Percentiles rank a stretch among this genome's conserved stretches.
Evolutionary conservation across 2,888 invertebrate species (phyloP).

Genomic region (Bugula neritina): DNA sequence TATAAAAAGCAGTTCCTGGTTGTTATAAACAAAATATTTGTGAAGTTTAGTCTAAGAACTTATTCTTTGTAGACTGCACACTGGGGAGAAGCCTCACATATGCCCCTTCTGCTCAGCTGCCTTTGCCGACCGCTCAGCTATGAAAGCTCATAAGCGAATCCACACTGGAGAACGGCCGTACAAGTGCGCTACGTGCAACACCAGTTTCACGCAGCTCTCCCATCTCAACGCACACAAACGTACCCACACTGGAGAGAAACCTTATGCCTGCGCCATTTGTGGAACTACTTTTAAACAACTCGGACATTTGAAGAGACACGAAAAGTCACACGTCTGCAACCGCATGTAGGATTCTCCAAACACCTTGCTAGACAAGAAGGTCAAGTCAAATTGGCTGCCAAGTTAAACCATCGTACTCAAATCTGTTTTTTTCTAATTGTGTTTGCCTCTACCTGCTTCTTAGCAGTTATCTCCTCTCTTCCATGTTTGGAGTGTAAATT

Average conservation of each 20-base stretch:
- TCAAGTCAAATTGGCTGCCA: too few species aligned
- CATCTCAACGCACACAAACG: slow-evolving; percentile 44
- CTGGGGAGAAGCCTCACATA: slow-evolving; percentile 43
- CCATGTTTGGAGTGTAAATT: too few species aligned
- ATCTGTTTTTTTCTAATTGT: too few species aligned
- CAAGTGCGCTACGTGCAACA: slow-evolving; percentile 38
- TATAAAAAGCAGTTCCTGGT: too few species aligned
- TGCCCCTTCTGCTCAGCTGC: slow-evolving; percentile 40
- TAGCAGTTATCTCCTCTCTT: too few species aligned
- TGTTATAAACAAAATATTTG: too few species aligned
- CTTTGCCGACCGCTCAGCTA: slow-evolving; percentile 31
- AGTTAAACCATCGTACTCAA: too few species aligned
- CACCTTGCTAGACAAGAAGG: too few species aligned
- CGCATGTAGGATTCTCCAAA: slow-evolving; percentile 39
- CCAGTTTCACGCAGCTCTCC: slow-evolving; percentile 45
- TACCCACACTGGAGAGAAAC: slow-evolving; percentile 44
- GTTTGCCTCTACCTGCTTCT: too few species aligned
- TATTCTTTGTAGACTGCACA: slow-evolving; percentile 38
- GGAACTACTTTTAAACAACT: slow-evolving; percentile 43
- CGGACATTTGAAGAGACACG: slow-evolving; percentile 45
- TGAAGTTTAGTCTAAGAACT: too few species aligned
- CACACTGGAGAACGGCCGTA: slow-evolving; percentile 44
- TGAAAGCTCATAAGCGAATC: slow-evolving; percentile 39
- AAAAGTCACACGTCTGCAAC: slow-evolving; percentile 42
- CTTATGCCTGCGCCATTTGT: slow-evolving; percentile 41